phyloP scores from a whole-genome alignment of 2,113 vertebrate species.

The Tragelaphus buxtoni region DNA sequence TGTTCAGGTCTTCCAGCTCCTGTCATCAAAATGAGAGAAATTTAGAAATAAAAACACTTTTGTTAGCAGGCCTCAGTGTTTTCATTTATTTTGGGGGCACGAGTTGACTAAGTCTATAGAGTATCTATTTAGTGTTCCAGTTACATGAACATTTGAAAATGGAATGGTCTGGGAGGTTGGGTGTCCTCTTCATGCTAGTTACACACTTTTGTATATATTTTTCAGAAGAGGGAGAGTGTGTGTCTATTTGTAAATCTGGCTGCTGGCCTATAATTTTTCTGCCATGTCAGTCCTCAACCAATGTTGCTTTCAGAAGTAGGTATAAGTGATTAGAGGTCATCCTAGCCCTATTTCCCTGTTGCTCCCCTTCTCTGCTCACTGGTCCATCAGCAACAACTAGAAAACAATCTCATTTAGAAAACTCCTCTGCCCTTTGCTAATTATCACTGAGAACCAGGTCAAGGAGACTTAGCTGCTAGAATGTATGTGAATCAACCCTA shows the following conservation, averaged over 20 bases:
- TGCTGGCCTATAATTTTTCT: not conserved
- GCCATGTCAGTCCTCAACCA: not conserved
- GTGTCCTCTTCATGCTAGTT: not conserved
- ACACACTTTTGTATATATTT: not conserved
- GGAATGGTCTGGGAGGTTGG: not conserved
- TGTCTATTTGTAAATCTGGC: not conserved
- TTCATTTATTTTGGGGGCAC: not conserved
- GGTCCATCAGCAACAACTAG: not conserved
- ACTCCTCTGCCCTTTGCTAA: not conserved
- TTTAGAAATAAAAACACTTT: not conserved
- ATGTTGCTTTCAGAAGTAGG: not conserved
- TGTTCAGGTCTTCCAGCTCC: constrained; percentile 97
- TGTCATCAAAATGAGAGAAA: constrained; percentile 65
- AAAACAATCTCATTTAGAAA: not conserved
- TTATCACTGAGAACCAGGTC: not conserved
- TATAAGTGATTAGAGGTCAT: not conserved
- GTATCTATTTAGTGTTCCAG: not conserved
- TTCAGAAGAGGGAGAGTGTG: not conserved
- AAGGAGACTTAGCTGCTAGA: not conserved
- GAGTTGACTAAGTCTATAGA: not conserved
- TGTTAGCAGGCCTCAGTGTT: not conserved
- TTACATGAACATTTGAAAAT: not conserved
- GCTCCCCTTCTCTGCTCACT: not conserved
- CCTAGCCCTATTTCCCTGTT: not conserved
- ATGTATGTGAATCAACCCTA: not conserved